Evolutionary conservation across 2,797 vertebrate species (phyloP).

Genomic region (Hephaestus fuliginosus): DNA sequence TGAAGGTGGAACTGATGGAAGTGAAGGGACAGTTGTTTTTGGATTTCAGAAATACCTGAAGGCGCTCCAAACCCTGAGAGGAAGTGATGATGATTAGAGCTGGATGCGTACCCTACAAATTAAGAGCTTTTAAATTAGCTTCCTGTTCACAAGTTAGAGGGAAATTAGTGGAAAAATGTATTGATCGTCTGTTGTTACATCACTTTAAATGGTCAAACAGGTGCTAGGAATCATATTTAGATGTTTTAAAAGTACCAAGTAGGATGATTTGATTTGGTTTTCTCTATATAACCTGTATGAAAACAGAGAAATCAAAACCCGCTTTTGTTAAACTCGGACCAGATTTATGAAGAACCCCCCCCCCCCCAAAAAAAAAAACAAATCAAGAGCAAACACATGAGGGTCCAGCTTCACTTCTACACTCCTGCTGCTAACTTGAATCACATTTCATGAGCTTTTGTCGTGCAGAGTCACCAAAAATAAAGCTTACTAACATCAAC

Average conservation of each 20-base stretch:
- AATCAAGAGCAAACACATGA: not conserved
- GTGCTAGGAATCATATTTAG: not conserved
- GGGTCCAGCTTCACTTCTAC: not conserved
- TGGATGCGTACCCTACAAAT: not conserved
- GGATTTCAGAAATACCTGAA: not conserved
- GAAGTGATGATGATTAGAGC: not conserved
- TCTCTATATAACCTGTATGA: not conserved
- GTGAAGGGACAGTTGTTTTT: not conserved
- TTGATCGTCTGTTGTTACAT: not conserved
- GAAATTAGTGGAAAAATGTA: not conserved
- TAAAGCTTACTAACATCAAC: not conserved
- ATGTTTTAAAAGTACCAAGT: not conserved
- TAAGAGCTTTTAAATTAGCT: accelerated
- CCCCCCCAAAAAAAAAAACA: not conserved
- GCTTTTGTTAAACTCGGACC: not conserved
- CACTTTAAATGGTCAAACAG: not conserved
- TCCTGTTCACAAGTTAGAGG: not conserved
- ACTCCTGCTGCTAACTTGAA: not conserved
- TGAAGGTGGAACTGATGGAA: not conserved
- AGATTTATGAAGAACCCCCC: not conserved
- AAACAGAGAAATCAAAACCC: not conserved
- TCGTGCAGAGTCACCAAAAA: not conserved
- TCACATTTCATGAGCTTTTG: not conserved
- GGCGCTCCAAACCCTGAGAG: not conserved
- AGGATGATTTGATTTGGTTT: not conserved